Evolutionary conservation across 2,888 invertebrate species (phyloP).

Genomic region (Idaea biselata): DNA sequence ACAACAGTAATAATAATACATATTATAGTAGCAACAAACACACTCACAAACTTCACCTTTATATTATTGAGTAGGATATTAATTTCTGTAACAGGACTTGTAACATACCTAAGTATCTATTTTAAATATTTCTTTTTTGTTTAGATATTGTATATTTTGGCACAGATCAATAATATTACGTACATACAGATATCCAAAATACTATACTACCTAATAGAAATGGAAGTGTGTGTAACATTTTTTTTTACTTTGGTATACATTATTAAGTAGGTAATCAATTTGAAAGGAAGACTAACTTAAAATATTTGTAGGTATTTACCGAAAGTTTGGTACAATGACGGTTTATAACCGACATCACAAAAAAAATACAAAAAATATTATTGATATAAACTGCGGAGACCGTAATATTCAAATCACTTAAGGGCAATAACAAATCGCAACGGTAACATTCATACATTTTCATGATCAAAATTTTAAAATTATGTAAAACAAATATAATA

Average conservation of each 20-base stretch:
- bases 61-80: no score
- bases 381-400: background rate
- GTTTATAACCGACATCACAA: background rate
- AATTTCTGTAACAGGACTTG: background rate
- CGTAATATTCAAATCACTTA: background rate
- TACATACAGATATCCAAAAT: background rate
- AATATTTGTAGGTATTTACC: background rate
- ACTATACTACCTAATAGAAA: no score
- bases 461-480: background rate
- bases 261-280: background rate
- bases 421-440: background rate
- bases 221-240: no score
- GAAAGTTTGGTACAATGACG: background rate
- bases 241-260: background rate
- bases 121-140: background rate
- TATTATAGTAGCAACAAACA: no score
- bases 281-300: background rate
- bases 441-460: background rate
- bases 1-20: no score
- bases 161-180: background rate
- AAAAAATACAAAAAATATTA: background rate
- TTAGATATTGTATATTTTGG: background rate
- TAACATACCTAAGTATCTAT: background rate
- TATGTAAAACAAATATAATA: background rate
- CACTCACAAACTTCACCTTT: no score